Conservation (phyloP, 2,888 invertebrate species). For the Craniophora ligustri region DNA sequence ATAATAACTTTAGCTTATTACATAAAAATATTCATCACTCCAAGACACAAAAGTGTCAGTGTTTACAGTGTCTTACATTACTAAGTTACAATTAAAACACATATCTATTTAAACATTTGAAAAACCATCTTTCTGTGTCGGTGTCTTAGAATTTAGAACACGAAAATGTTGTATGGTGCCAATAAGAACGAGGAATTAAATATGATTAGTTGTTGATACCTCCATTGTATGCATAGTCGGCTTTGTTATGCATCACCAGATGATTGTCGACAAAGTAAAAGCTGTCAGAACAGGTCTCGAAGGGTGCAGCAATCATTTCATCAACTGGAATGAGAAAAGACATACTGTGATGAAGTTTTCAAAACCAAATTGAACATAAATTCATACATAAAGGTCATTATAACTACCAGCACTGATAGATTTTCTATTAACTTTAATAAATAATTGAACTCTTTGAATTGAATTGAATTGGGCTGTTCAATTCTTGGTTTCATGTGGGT, state of each 20-base stretch:
- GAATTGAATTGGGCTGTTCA: too few relatives aligned
- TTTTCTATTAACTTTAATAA: too few relatives aligned
- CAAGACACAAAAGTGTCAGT: neutral
- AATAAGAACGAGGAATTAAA: slow-evolving; percentile 30
- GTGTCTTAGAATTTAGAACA: slow-evolving; percentile 44
- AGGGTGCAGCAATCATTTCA: slow-evolving; percentile 98
- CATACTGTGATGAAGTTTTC: too few relatives aligned
- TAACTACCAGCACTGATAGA: too few relatives aligned
- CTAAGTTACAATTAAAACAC: slow-evolving; percentile 18
- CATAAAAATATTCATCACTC: neutral
- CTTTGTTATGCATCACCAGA: slow-evolving; percentile 99
- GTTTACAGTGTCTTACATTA: neutral
- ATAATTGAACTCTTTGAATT: too few relatives aligned
- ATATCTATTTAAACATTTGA: slow-evolving; percentile 23
- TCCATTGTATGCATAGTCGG: slow-evolving; percentile 99
- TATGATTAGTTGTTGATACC: slow-evolving; percentile 85
- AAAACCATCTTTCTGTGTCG: slow-evolving; percentile 38
- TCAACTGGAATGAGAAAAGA: slow-evolving; percentile 91
- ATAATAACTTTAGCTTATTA: neutral
- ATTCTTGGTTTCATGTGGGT: too few relatives aligned
- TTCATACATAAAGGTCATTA: too few relatives aligned
- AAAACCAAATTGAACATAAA: too few relatives aligned
- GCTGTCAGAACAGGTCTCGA: slow-evolving; percentile 99
- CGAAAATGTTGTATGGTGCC: slow-evolving; percentile 57
- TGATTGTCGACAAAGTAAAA: slow-evolving; percentile 99